phyloP scores from a whole-genome alignment of 2,888 invertebrate species.

The Callinectes sapidus region DNA sequence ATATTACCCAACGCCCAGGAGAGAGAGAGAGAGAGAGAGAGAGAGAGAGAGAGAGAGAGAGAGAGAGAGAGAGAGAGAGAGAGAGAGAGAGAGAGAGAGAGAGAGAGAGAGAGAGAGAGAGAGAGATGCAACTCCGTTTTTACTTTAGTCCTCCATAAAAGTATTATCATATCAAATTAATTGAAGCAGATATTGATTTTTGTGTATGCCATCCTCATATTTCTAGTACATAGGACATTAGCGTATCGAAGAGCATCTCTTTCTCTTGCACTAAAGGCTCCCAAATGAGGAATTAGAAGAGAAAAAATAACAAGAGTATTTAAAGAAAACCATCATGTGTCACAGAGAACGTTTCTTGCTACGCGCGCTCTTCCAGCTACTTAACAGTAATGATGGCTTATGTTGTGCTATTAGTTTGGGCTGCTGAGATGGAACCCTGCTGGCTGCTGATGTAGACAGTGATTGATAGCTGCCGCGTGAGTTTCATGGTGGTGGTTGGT shows the following conservation, averaged over 20 bases:
- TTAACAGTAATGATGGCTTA: conserved; percentile 20
- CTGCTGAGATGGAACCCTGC: conserved; percentile 69
- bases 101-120: too few relatives aligned
- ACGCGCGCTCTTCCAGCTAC: conserved; percentile 25
- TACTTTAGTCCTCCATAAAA: neutral
- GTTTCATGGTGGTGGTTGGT: conserved; percentile 34
- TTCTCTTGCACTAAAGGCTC: neutral
- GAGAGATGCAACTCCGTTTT: neutral
- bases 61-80: too few relatives aligned
- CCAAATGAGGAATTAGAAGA: neutral
- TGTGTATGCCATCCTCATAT: neutral
- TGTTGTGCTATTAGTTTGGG: conserved; percentile 53
- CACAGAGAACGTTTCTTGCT: neutral
- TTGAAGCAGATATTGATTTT: neutral
- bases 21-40: too few relatives aligned
- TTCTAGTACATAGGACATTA: neutral
- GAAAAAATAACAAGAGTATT: neutral
- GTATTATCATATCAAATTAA: neutral
- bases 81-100: too few relatives aligned
- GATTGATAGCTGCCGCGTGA: conserved; percentile 68
- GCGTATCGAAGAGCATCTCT: neutral
- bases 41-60: too few relatives aligned
- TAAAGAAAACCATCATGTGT: conserved; percentile 30
- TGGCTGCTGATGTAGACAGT: conserved; percentile 68
- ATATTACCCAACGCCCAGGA: too few relatives aligned